A percentile compares a stretch with the other conserved stretches of the same genome.
Evolutionary conservation across 2,113 vertebrate genomes (phyloP).

Genomic region (Neolamprologus ventralis): DNA sequence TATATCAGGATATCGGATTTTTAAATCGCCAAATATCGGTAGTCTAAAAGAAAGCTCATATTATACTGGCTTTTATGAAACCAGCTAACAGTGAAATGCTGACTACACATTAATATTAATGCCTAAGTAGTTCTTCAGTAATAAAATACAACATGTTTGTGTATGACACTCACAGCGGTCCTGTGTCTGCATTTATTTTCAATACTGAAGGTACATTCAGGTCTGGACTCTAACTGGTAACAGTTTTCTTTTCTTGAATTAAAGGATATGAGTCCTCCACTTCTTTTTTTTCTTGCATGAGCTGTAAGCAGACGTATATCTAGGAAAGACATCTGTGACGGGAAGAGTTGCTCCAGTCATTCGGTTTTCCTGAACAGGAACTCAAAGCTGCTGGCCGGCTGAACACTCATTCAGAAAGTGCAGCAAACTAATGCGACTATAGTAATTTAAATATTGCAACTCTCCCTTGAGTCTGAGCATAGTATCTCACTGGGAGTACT

Average conservation of each 20-base stretch:
- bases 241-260: not conserved
- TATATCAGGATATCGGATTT: not conserved
- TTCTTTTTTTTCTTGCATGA: not conserved
- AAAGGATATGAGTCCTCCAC: not conserved
- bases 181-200: not conserved
- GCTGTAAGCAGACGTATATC: not conserved
- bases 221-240: not conserved
- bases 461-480: not conserved
- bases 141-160: not conserved
- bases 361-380: conserved; percentile 19
- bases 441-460: conserved; percentile 8
- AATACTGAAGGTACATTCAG: not conserved
- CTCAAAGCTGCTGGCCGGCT: not conserved
- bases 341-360: not conserved
- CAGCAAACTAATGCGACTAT: not conserved
- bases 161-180: not conserved
- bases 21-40: not conserved
- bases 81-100: not conserved
- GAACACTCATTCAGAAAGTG: conserved; percentile 30
- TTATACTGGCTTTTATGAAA: not conserved
- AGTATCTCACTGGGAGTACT: not conserved
- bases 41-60: not conserved
- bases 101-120: not conserved
- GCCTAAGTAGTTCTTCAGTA: not conserved
- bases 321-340: not conserved